Evolutionary conservation across 2,113 vertebrate species (phyloP).

Genomic region (Podocnemis expansa): DNA sequence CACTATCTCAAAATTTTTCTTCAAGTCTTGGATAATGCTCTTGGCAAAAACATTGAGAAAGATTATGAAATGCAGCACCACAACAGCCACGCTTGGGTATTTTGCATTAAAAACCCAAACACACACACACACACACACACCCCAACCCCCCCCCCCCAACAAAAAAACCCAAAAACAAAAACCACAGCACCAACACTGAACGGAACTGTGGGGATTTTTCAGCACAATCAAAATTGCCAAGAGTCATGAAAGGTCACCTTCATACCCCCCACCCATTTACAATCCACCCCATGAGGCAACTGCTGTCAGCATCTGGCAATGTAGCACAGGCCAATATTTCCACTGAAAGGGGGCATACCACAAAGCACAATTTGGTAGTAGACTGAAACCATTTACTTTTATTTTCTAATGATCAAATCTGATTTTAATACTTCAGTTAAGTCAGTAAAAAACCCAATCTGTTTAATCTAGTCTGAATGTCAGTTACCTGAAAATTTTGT

Average conservation of each 20-base stretch:
- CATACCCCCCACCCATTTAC: not conserved
- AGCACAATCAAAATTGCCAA: not conserved
- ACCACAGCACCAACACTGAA: not conserved
- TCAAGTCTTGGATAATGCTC: slow-evolving; percentile 99
- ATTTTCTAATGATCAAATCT: not conserved
- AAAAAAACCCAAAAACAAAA: not conserved
- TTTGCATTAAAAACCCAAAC: not conserved
- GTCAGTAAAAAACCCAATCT: not conserved
- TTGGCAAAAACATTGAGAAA: slow-evolving; percentile 62
- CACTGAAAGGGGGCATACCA: not conserved
- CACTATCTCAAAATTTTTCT: slow-evolving; percentile 99
- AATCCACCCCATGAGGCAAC: fast-evolving
- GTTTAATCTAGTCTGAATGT: slow-evolving; percentile 30
- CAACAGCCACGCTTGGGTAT: not conserved
- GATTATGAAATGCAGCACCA: not conserved
- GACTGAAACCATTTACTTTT: not conserved
- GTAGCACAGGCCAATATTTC: not conserved
- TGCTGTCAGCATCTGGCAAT: slow-evolving; percentile 9
- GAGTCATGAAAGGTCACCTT: not conserved
- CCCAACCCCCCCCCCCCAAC: no score
- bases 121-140: not conserved
- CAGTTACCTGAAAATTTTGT: slow-evolving; percentile 7
- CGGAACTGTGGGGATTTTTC: not conserved
- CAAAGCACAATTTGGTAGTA: not conserved
- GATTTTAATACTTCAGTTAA: not conserved